Conservation (phyloP, 1,140 invertebrate species). For the Sitodiplosis mosellana region DNA sequence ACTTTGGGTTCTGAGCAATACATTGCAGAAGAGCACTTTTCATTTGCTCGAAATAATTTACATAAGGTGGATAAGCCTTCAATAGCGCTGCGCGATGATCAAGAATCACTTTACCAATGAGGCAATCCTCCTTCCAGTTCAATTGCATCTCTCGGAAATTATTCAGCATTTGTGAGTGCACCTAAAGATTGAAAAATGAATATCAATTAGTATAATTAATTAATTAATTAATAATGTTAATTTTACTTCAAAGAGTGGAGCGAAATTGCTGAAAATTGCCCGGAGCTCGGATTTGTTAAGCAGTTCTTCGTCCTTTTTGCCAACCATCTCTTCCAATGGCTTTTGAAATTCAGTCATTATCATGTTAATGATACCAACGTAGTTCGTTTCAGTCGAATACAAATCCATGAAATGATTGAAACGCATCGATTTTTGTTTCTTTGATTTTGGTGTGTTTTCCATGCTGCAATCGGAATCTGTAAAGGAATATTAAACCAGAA, state of each 20-base stretch:
- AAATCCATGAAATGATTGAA: conserved; percentile 79
- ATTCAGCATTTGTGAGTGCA: too few species aligned
- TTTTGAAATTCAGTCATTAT: conserved; percentile 86
- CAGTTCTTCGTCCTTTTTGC: conserved; percentile 49
- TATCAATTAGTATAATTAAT: too few species aligned
- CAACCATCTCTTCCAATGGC: conserved; percentile 64
- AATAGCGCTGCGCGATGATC: conserved; percentile 63
- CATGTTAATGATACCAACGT: conserved; percentile 83
- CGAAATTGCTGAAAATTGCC: conserved; percentile 90
- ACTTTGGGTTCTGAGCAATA: conserved; percentile 76
- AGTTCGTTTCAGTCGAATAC: conserved; percentile 91
- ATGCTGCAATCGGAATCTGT: neutral
- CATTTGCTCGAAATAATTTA: conserved; percentile 94
- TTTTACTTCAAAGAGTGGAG: conserved; percentile 82
- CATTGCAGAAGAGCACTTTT: conserved; percentile 81
- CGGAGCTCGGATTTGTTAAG: conserved; percentile 84
- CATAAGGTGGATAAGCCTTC: conserved; percentile 91
- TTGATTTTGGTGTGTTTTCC: conserved; percentile 28
- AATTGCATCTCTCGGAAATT: neutral
- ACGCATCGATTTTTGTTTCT: conserved; percentile 42
- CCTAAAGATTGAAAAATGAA: too few species aligned
- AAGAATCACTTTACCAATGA: conserved; percentile 41
- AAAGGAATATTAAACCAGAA: neutral
- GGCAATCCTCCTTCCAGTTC: neutral
- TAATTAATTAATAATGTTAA: conserved; percentile 33